These are phyloP conservation scores for Pempheris klunzingeri DNA, from an alignment of 2,797 vertebrate species.

Conservation along the genomic window DNA sequence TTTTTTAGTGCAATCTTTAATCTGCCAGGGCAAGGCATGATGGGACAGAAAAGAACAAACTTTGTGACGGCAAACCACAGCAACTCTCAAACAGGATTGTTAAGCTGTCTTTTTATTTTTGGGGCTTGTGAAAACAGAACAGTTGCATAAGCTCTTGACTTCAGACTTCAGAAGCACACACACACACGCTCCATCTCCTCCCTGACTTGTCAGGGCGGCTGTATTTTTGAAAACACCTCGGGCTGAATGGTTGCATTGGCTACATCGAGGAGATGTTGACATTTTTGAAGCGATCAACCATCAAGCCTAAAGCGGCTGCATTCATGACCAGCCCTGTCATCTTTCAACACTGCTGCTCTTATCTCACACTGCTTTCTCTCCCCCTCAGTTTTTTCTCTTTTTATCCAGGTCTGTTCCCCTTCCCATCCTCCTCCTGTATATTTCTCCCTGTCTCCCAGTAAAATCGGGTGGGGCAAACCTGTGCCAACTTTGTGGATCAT, in stretches of 20 bases:
- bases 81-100: slow-evolving; percentile 34
- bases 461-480: no score
- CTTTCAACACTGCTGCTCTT: slow-evolving; percentile 85
- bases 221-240: slow-evolving; percentile 72
- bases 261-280: slow-evolving; percentile 82
- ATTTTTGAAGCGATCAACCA: slow-evolving; percentile 87
- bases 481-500: no score
- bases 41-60: slow-evolving; percentile 46
- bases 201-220: slow-evolving; percentile 55
- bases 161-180: slow-evolving; percentile 35
- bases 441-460: no score
- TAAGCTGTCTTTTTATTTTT: slow-evolving; percentile 43
- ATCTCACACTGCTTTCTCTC: slow-evolving; percentile 50
- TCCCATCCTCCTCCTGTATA: not conserved
- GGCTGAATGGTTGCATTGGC: slow-evolving; percentile 80
- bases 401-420: not conserved
- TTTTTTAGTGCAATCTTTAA: not conserved
- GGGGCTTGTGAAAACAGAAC: slow-evolving; percentile 60
- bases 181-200: slow-evolving; percentile 43
- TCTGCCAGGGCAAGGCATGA: slow-evolving; percentile 18
- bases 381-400: slow-evolving; percentile 29
- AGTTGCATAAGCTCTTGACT: slow-evolving; percentile 71
- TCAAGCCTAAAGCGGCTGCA: slow-evolving; percentile 80
- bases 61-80: slow-evolving; percentile 29
- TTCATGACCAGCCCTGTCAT: slow-evolving; percentile 76